Conservation (phyloP, 2,797 vertebrate species). For the Aphelocoma californica region DNA sequence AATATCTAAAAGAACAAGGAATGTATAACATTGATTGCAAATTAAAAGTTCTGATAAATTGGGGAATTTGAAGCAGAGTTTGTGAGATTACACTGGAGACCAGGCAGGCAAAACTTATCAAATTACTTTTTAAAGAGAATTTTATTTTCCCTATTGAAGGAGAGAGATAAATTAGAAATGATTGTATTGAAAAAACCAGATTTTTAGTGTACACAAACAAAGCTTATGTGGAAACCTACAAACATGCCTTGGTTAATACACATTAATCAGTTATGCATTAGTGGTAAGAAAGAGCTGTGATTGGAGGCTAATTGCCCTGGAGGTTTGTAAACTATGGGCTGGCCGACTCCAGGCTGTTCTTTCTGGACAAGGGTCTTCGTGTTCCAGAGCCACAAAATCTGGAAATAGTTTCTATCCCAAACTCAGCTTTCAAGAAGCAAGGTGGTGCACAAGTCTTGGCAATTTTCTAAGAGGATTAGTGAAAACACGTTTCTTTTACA, state of each 20-base stretch:
- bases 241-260: background rate
- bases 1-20: background rate
- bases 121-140: background rate
- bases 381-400: background rate
- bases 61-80: background rate
- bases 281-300: accelerated
- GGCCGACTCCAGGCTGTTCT: background rate
- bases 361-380: background rate
- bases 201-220: background rate
- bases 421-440: background rate
- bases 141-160: background rate
- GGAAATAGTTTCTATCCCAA: background rate
- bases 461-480: background rate
- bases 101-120: background rate
- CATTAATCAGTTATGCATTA: background rate
- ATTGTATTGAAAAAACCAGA: background rate
- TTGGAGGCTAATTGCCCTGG: background rate
- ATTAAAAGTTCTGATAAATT: background rate
- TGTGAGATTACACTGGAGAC: background rate
- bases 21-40: background rate
- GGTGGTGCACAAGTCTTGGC: background rate
- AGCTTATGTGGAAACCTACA: background rate
- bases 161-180: background rate
- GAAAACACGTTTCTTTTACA: background rate
- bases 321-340: background rate